phyloP scores from a whole-genome alignment of 2,797 vertebrate genomes.

The Lutjanus argentimaculatus region DNA sequence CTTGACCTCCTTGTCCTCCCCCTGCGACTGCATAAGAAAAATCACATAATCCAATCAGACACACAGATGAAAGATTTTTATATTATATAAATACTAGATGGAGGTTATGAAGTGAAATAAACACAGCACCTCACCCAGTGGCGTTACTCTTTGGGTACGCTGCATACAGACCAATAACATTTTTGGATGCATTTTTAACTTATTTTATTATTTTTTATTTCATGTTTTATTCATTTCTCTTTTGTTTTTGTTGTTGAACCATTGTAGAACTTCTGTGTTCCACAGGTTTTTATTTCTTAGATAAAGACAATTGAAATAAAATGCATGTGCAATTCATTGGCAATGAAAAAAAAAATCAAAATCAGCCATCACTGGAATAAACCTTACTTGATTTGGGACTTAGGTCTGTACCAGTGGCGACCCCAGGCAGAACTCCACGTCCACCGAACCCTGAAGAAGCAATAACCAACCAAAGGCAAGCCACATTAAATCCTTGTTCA shows the following conservation, averaged over 20 bases:
- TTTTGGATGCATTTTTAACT: background rate
- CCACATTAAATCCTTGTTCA: background rate
- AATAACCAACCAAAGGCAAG: slow-evolving; percentile 22
- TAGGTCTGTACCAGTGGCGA: slow-evolving; percentile 92
- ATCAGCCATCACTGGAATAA: background rate
- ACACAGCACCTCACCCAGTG: no score
- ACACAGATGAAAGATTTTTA: background rate
- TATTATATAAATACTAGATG: no score
- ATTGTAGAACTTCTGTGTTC: background rate
- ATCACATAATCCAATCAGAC: slow-evolving; percentile 30
- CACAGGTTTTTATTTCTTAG: background rate
- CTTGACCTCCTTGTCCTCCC: slow-evolving; percentile 63
- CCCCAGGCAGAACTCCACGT: slow-evolving; percentile 93
- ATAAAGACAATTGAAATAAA: background rate
- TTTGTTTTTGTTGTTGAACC: background rate
- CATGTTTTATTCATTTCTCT: background rate
- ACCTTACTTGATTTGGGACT: slow-evolving; percentile 92
- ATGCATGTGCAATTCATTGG: background rate
- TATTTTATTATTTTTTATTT: background rate
- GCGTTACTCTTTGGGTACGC: background rate
- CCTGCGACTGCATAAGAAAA: slow-evolving; percentile 65
- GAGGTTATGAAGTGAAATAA: no score
- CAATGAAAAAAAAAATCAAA: background rate
- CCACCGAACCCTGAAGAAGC: slow-evolving; percentile 81
- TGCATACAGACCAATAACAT: background rate